Percentiles rank a stretch among this genome's conserved stretches.
Evolutionary conservation across 1,140 invertebrate genomes (phyloP).

Genomic region (Oppia nitens): DNA sequence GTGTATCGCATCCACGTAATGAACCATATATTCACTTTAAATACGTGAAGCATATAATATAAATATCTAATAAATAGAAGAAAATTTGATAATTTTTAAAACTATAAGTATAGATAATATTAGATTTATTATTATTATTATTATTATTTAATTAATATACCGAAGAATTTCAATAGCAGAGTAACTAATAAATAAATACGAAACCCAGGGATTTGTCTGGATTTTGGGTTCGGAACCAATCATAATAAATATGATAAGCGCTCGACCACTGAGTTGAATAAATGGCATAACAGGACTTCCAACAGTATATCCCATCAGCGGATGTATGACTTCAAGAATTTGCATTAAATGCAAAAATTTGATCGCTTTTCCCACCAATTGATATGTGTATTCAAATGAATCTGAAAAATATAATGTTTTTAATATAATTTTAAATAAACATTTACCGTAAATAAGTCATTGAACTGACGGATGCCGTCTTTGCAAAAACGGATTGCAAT

Average conservation of each 20-base stretch:
- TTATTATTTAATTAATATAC: slow-evolving; percentile 30
- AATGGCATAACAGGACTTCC: slow-evolving; percentile 39
- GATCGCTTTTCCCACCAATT: slow-evolving; percentile 53
- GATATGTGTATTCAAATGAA: slow-evolving; percentile 52
- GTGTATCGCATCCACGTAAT: slow-evolving; percentile 85
- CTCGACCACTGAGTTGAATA: slow-evolving; percentile 47
- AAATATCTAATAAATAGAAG: slow-evolving; percentile 41
- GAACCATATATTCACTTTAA: slow-evolving; percentile 50
- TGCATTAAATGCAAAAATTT: slow-evolving; percentile 65
- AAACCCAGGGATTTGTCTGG: slow-evolving; percentile 66
- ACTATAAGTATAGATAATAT: too few species aligned
- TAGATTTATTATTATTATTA: too few species aligned
- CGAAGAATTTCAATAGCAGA: slow-evolving; percentile 57
- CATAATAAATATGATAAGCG: slow-evolving; percentile 62
- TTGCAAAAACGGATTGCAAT: slow-evolving; percentile 53
- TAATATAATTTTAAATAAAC: slow-evolving; percentile 12
- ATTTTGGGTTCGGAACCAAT: slow-evolving; percentile 65
- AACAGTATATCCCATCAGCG: slow-evolving; percentile 69
- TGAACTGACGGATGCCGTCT: slow-evolving; percentile 45
- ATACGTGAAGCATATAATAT: slow-evolving; percentile 65
- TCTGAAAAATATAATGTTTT: slow-evolving; percentile 31
- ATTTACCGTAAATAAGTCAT: too few species aligned
- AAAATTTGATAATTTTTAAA: neutral
- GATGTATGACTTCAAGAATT: slow-evolving; percentile 73
- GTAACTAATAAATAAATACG: slow-evolving; percentile 70